Evolutionary conservation across 2,888 invertebrate genomes (phyloP), one percentile per base, ranked within the genome.

Genomic region (Unio delphinus): DNA sequence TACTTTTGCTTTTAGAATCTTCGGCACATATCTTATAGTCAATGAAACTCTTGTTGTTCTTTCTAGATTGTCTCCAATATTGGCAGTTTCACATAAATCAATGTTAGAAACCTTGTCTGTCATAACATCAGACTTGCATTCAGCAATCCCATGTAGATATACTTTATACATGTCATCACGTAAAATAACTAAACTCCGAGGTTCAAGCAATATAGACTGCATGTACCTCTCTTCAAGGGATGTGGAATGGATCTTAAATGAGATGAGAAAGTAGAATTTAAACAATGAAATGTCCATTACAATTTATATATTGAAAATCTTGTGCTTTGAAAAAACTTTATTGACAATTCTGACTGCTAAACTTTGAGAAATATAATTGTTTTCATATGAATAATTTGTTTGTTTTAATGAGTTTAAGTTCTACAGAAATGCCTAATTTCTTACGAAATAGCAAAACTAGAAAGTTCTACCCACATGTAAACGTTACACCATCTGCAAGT

Each of bases 21-120:
- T 97, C 61, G 97, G 97, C 57, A 98, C 97, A 92, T 96, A 94
- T 88, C 98, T 92, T 80, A 98, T 96, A 20, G 98, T 98, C 66
- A 98, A 90, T 20, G 98, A 98, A 77, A 97, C 91, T 84, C 98
- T 93, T 8, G 94, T 95, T 17, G 90, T 91, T 80, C 96, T 92
- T 66, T 90, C 80, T 34, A 96, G 82, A 65, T 88, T 90, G 70
- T 93, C 91, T 57, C 93, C 93, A 68, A 91, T 93, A 93, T 67
- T 90, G 89, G 69, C 89, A 87, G 66, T 71, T 3, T 94, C 94
- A 84, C 94, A 94, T 83, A 93, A 90, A 65, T 92, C 87, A 79
- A 95, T 55, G 70, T 89, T 89, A 8, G 78, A 80, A 57, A 87
- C 78, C 61, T 95, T 82, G 34, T 87, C 80, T n/a, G 82, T 83